Evolutionary conservation across 2,888 invertebrate genomes (phyloP).

Genomic region (Trichacis sp.): DNA sequence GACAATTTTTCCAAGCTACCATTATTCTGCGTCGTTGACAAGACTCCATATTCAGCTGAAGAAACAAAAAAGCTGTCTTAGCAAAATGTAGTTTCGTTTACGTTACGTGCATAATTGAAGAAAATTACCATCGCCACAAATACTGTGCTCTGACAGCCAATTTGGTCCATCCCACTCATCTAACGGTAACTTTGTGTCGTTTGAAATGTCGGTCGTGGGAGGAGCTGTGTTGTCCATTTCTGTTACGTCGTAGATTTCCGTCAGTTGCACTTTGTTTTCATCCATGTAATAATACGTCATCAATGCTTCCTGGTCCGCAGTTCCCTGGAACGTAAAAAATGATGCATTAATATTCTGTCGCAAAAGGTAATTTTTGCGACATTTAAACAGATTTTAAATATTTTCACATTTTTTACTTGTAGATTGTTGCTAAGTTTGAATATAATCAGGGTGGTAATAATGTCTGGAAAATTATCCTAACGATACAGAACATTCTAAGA

Average conservation of each 20-base stretch:
- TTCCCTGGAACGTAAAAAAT: constrained; percentile 74
- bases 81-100: neutral
- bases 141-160: constrained; percentile 57
- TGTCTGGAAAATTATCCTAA: no score
- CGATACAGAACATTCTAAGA: no score
- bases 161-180: constrained; percentile 74
- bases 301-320: constrained; percentile 87
- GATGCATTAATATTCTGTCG: constrained; percentile 45
- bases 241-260: constrained; percentile 90
- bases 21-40: constrained; percentile 52
- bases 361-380: neutral
- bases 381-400: no score
- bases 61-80: no score
- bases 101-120: neutral
- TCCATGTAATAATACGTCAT: constrained; percentile 94
- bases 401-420: no score
- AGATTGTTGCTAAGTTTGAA: no score
- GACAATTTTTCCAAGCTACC: constrained; percentile 67
- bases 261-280: constrained; percentile 86
- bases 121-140: constrained; percentile 49
- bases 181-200: constrained; percentile 76
- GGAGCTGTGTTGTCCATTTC: constrained; percentile 72
- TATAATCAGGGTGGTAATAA: no score
- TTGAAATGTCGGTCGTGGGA: constrained; percentile 44
- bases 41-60: no score